Percentiles rank a stretch among this genome's conserved stretches.
These are phyloP conservation scores for Prietella phreatophila DNA, from an alignment of 2,113 vertebrate species.

Conservation along the genomic window DNA sequence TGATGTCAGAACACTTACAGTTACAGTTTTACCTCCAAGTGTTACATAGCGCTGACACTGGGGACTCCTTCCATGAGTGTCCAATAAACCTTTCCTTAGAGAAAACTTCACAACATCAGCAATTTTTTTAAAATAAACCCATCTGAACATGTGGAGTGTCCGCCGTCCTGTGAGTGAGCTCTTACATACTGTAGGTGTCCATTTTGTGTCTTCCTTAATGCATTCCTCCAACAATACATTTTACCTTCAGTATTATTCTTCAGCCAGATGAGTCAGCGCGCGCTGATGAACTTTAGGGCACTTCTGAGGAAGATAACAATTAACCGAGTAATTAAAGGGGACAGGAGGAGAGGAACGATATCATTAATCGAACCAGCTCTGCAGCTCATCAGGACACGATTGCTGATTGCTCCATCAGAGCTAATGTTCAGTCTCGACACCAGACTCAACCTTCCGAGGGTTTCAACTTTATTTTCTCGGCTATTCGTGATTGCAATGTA, in stretches of 20 bases:
- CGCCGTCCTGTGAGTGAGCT: not conserved
- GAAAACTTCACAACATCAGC: not conserved
- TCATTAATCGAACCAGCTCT: not conserved
- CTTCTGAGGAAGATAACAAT: constrained; percentile 18
- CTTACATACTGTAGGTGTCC: not conserved
- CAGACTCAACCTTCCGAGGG: not conserved
- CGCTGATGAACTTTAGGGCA: not conserved
- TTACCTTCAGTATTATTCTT: not conserved
- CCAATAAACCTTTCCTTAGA: not conserved
- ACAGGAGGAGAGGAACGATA: constrained; percentile 5
- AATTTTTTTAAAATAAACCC: not conserved
- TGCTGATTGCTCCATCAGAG: constrained; percentile 16
- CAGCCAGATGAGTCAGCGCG: not conserved
- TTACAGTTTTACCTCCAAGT: not conserved
- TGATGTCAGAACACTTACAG: not conserved
- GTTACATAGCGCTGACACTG: not conserved
- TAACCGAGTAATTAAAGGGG: constrained; percentile 12
- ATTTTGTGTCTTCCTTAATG: not conserved
- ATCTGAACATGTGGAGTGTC: not conserved
- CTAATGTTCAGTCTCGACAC: not conserved
- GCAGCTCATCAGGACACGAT: not conserved
- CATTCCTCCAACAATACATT: not conserved
- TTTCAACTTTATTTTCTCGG: not conserved
- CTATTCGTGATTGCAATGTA: not conserved
- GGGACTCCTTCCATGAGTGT: not conserved